Evolutionary conservation across 1,140 invertebrate species (phyloP).

Genomic region (Parapsyche elsis): DNA sequence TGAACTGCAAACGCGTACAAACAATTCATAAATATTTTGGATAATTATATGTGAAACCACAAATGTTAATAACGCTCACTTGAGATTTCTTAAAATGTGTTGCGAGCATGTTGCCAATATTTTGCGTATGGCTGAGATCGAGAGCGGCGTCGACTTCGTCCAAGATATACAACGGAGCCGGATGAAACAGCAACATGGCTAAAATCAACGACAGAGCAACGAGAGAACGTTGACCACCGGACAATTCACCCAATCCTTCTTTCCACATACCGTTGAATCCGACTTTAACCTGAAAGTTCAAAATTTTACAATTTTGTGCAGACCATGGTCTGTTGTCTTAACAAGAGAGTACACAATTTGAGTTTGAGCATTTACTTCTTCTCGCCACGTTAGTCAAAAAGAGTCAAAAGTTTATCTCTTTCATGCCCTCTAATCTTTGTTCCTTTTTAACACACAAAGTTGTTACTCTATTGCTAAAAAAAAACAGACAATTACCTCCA

Average conservation of each 20-base stretch:
- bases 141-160: conserved; percentile 99
- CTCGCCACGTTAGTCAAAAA: no score
- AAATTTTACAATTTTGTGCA: neutral
- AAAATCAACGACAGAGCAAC: conserved; percentile 97
- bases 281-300: conserved; percentile 78
- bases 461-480: neutral
- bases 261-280: conserved; percentile 96
- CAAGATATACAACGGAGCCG: conserved; percentile 97
- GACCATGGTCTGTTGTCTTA: no score
- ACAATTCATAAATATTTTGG: no score
- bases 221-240: conserved; percentile 95
- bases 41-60: neutral
- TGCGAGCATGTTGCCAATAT: conserved; percentile 96
- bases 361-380: no score
- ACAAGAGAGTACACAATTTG: no score
- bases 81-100: conserved; percentile 95
- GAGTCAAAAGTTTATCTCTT: no score
- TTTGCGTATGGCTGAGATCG: conserved; percentile 98
- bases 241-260: conserved; percentile 94
- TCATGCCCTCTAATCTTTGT: no score
- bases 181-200: conserved; percentile 96
- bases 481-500: conserved; percentile 78
- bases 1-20: conserved; percentile 79
- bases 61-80: conserved; percentile 64
- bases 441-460: neutral